Conservation (phyloP, 1,140 invertebrate genomes). For the Neodiprion virginianus region DNA sequence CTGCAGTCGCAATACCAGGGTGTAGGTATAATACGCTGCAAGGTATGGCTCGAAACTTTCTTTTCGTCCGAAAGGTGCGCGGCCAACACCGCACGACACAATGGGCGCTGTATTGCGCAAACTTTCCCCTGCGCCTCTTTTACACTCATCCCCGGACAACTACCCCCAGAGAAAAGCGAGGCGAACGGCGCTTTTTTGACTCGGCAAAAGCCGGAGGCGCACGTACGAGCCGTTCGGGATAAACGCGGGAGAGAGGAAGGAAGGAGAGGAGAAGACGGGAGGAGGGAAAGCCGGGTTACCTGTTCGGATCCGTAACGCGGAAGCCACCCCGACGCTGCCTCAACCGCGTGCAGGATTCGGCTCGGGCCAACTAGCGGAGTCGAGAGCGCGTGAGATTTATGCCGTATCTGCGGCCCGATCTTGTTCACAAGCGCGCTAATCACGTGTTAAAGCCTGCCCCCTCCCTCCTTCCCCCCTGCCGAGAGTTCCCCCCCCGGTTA, state of each 20-base stretch:
- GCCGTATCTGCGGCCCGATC: conserved; percentile 28
- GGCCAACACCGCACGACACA: conserved; percentile 31
- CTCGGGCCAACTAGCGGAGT: not conserved
- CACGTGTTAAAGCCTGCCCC: conserved; percentile 33
- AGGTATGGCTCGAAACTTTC: conserved; percentile 48
- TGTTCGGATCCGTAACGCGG: conserved; percentile 5
- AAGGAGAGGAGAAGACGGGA: not conserved
- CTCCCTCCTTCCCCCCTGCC: not conserved
- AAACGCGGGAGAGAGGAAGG: too few species aligned
- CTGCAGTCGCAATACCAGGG: conserved; percentile 55
- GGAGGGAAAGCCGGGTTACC: not conserved
- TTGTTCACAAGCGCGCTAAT: conserved; percentile 44
- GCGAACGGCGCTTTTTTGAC: not conserved
- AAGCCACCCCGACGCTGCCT: not conserved
- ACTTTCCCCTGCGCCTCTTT: conserved; percentile 42
- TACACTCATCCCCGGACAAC: not conserved
- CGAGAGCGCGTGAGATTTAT: conserved; percentile 8
- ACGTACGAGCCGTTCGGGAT: not conserved
- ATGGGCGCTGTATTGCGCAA: conserved; percentile 44
- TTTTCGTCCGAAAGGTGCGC: conserved; percentile 28
- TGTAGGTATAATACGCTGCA: too few species aligned
- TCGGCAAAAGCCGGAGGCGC: not conserved
- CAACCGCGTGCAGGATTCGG: not conserved
- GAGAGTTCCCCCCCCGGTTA: not conserved
- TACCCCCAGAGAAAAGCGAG: not conserved